These are phyloP conservation scores for Megaceryle torquata DNA, from an alignment of 2,113 vertebrate species.

Conservation along the genomic window DNA sequence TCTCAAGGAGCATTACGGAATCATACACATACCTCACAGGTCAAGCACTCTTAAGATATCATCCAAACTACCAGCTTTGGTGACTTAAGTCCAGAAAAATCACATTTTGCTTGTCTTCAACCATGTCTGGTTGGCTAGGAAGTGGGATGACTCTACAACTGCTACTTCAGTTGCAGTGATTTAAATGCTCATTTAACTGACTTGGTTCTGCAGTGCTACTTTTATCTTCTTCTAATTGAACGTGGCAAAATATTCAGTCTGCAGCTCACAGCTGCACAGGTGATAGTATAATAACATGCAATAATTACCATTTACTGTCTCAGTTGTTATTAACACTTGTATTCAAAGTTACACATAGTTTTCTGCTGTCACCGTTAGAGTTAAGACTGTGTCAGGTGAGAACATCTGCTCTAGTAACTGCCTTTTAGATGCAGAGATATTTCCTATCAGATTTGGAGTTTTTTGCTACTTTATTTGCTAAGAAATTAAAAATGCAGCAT, in stretches of 20 bases:
- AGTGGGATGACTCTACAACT: not conserved
- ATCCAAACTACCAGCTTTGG: not conserved
- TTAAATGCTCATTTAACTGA: constrained; percentile 32
- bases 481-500: not conserved
- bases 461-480: not conserved
- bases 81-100: not conserved
- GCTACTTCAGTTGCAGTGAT: not conserved
- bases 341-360: constrained; percentile 55
- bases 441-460: not conserved
- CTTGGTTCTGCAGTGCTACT: constrained; percentile 37
- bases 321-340: constrained; percentile 60
- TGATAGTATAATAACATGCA: constrained; percentile 66
- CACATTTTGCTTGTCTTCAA: not conserved
- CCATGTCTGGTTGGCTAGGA: not conserved
- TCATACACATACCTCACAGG: not conserved
- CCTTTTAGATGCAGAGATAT: constrained; percentile 58
- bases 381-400: constrained; percentile 52
- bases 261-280: constrained; percentile 49
- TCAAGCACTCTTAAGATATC: not conserved
- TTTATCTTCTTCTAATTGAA: constrained; percentile 63
- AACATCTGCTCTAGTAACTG: constrained; percentile 66
- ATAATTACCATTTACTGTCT: constrained; percentile 67
- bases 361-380: constrained; percentile 52
- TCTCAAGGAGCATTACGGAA: not conserved
- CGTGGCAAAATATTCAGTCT: constrained; percentile 47